These are phyloP conservation scores for Natator depressus DNA, from an alignment of 2,113 vertebrate species.

Conservation along the genomic window DNA sequence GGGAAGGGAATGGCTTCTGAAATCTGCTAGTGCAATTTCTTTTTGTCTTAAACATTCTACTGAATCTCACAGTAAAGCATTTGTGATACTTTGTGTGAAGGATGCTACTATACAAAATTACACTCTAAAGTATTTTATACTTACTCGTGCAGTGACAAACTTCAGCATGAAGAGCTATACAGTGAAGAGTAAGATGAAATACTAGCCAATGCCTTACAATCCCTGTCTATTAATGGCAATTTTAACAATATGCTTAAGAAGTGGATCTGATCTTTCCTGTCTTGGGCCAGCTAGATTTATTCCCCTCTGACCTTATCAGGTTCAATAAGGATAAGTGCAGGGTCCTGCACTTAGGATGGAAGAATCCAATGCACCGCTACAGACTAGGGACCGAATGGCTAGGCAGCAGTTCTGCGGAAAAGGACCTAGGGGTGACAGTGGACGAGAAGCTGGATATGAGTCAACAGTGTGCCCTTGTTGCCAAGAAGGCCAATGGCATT, in stretches of 20 bases:
- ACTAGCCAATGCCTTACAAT: conserved; percentile 22
- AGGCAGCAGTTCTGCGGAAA: too few species aligned
- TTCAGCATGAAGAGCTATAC: conserved; percentile 1
- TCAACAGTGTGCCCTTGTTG: too few species aligned
- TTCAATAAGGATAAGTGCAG: too few species aligned
- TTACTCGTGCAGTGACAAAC: not conserved
- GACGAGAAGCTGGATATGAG: too few species aligned
- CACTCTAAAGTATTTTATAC: not conserved
- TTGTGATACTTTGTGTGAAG: not conserved
- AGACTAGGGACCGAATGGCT: too few species aligned
- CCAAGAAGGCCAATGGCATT: too few species aligned
- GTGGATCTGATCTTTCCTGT: conserved; percentile 48
- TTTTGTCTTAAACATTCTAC: not conserved
- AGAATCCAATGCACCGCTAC: too few species aligned
- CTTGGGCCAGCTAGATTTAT: conserved; percentile 33
- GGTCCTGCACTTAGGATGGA: too few species aligned
- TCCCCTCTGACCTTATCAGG: conserved; percentile 62
- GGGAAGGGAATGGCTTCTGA: not conserved
- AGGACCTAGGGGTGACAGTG: too few species aligned
- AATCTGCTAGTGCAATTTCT: not conserved
- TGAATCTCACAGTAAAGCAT: not conserved
- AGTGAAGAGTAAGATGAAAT: not conserved
- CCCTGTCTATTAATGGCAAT: conserved; percentile 31
- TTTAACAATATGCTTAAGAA: conserved; percentile 8
- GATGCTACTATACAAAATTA: not conserved